Base-by-base conservation (phyloP, 2,113 vertebrate genomes). In the Copsychus sechellarum region DNA sequence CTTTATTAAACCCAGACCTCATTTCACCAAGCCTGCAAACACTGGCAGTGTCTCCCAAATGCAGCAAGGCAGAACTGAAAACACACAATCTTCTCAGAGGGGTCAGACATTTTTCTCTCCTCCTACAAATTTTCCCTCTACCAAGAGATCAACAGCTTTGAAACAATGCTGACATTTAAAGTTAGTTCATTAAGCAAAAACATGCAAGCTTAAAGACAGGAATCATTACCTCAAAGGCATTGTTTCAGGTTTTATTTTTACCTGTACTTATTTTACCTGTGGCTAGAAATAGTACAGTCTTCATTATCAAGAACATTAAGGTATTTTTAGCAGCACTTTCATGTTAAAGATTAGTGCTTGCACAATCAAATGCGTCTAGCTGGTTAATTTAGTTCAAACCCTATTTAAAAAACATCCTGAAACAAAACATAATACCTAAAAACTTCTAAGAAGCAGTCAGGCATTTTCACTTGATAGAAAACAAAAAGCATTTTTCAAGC, bases 181-280 rank as follows among this genome's bases (percentile, higher is more conserved):
- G 42, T 12, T 12, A 15, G 20, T 42, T 96, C 29, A 60, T 86
- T 80, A 90, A 45, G 58, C 48, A 82, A 57, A 81, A 82, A 14
- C 50, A 83, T 29, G 58, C n/a, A 86, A 51, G 40, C 47, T 82
- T 77, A 34, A 57, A 56, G 1, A 80, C 56, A 85, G 8, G 22
- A 81, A 54, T 58, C 28, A 23, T 50, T 82, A 83, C 15, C 73
- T 60, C 90, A 66, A 51, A 90, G 58, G 26, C 33, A 23, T 25
- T 65, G 33, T 85, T 94, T 82, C 70, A 70, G 19, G 26, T 56
- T n/a, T 82, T 93, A 62, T 62, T 91, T 95, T 86, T 69, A 91
- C 73, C 51, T 79, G 47, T 51, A 40, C 22, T 40, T 82, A n/a
- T 61, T 88, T 77, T 18, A 91, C 38, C 71, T 60, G 40, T 18